Conservation (phyloP, 2,113 vertebrate genomes). For the Anthoscopus minutus region DNA sequence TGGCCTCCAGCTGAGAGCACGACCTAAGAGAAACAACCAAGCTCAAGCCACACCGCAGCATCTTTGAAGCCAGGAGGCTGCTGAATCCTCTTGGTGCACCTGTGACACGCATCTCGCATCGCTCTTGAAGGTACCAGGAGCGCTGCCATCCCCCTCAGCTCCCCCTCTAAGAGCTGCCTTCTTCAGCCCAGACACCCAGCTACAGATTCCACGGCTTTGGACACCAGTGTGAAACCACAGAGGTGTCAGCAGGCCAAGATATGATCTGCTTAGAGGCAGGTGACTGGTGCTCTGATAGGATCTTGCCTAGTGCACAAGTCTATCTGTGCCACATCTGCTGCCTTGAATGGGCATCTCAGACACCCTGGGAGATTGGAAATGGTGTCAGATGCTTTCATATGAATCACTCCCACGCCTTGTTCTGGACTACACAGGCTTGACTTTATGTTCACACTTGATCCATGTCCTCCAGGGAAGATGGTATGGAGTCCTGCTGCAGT, state of each 20-base stretch:
- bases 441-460: neutral
- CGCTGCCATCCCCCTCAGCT: neutral
- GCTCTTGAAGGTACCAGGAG: neutral
- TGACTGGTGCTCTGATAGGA: neutral
- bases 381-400: neutral
- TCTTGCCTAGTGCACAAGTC: neutral
- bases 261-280: neutral
- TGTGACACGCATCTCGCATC: rapidly evolving
- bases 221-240: neutral
- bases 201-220: neutral
- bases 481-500: neutral
- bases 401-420: neutral
- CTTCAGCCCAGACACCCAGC: neutral
- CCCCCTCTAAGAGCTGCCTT: neutral
- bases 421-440: neutral
- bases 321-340: neutral
- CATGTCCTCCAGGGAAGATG: neutral
- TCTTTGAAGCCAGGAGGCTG: neutral
- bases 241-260: neutral
- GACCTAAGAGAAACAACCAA: neutral
- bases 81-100: neutral
- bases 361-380: neutral
- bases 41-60: neutral
- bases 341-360: neutral
- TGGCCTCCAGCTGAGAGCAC: neutral